These are phyloP conservation scores for Radopholus similis DNA, from an alignment of 1,140 invertebrate species.

Conservation along the genomic window DNA sequence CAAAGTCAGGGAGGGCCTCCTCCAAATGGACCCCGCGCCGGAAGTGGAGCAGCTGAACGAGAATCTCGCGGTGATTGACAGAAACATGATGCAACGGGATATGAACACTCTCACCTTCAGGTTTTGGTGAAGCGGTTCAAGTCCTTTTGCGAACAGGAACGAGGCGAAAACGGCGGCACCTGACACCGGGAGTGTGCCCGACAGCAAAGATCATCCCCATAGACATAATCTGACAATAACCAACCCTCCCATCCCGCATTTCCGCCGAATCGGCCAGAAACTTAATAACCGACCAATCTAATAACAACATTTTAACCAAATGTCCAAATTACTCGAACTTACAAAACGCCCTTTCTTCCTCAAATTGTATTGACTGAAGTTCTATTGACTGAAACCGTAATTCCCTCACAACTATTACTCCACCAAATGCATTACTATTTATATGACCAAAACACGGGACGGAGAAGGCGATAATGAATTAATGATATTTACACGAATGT, in stretches of 20 bases:
- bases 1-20: slow-evolving; percentile 85
- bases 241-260: not conserved
- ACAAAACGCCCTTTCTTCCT: too few species aligned
- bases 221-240: not conserved
- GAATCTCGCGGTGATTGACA: slow-evolving; percentile 28
- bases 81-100: not conserved
- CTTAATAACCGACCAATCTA: too few species aligned
- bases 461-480: too few species aligned
- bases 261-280: too few species aligned
- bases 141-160: not conserved
- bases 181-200: not conserved
- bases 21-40: slow-evolving; percentile 84
- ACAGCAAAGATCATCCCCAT: not conserved
- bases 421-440: too few species aligned
- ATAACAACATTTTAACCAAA: too few species aligned
- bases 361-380: too few species aligned
- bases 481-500: too few species aligned
- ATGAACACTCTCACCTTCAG: not conserved
- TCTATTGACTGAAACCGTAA: too few species aligned
- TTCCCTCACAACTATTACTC: too few species aligned
- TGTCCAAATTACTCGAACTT: too few species aligned
- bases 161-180: not conserved
- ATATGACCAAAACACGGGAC: too few species aligned
- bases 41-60: slow-evolving; percentile 74
- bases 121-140: not conserved